phyloP scores from a whole-genome alignment of 1,140 invertebrate genomes.

The Ephestia elutella region DNA sequence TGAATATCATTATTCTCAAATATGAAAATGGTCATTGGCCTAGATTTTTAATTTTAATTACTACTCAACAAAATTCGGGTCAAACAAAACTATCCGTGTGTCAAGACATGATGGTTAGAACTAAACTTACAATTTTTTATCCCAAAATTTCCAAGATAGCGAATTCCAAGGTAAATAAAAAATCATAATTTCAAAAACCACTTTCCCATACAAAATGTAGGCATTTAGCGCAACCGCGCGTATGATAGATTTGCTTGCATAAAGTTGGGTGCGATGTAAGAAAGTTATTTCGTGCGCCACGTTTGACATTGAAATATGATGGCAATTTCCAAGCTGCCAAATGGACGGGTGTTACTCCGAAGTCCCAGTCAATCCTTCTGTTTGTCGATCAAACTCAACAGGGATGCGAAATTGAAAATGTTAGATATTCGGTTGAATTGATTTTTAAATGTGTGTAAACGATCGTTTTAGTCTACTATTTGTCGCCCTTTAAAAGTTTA shows the following conservation, averaged over 20 bases:
- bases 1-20: too few relatives aligned
- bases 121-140: too few relatives aligned
- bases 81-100: too few relatives aligned
- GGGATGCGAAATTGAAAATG: conserved; percentile 37
- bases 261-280: conserved; percentile 42
- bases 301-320: conserved; percentile 58
- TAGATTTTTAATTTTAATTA: too few relatives aligned
- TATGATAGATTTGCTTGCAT: conserved; percentile 36
- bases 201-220: background rate
- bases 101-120: too few relatives aligned
- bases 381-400: conserved; percentile 48
- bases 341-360: conserved; percentile 28
- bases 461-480: background rate
- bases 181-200: background rate
- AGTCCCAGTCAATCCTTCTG: conserved; percentile 49
- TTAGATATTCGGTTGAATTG: conserved; percentile 25
- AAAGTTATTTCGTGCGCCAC: conserved; percentile 41
- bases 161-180: background rate
- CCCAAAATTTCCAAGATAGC: too few relatives aligned
- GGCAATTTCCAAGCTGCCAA: conserved; percentile 48
- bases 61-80: too few relatives aligned
- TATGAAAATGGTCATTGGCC: too few relatives aligned
- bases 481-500: too few relatives aligned
- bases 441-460: background rate
- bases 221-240: conserved; percentile 1